These are phyloP conservation scores for Macrotrachela quadricornifera DNA, from an alignment of 1,140 invertebrate species.

Conservation along the genomic window DNA sequence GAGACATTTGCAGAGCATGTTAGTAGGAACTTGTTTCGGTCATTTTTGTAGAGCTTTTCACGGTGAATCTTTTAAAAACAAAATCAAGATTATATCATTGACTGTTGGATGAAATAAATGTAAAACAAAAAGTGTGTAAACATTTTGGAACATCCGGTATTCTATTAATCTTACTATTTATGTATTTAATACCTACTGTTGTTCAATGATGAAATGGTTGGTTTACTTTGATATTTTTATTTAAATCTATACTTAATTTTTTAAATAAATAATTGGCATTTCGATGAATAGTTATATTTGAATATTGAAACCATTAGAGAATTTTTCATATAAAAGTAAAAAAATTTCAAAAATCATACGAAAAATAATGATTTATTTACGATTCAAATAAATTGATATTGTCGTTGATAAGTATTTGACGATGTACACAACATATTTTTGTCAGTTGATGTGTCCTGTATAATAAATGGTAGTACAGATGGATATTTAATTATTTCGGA, in stretches of 20 bases:
- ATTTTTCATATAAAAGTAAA: conserved; percentile 89
- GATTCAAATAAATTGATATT: too few species aligned
- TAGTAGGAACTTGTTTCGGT: too few species aligned
- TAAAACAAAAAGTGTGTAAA: too few species aligned
- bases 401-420: conserved; percentile 41
- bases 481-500: conserved; percentile 98
- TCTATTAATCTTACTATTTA: too few species aligned
- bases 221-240: too few species aligned
- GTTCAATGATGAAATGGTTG: conserved; percentile 67
- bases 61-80: too few species aligned
- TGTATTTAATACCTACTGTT: conserved; percentile 96
- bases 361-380: conserved; percentile 23
- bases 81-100: too few species aligned
- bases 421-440: conserved; percentile 93
- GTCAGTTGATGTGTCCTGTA: conserved; percentile 94
- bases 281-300: conserved; percentile 96
- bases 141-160: too few species aligned
- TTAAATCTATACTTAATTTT: too few species aligned
- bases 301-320: conserved; percentile 84
- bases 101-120: too few species aligned
- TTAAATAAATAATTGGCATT: conserved; percentile 78
- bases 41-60: too few species aligned
- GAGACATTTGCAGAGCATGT: too few species aligned
- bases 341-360: conserved; percentile 98
- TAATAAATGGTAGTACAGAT: conserved; percentile 93